A percentile compares a stretch with the other conserved stretches of the same genome.
Conservation (phyloP, 2,113 vertebrate genomes). For the Eclectus roratus region DNA sequence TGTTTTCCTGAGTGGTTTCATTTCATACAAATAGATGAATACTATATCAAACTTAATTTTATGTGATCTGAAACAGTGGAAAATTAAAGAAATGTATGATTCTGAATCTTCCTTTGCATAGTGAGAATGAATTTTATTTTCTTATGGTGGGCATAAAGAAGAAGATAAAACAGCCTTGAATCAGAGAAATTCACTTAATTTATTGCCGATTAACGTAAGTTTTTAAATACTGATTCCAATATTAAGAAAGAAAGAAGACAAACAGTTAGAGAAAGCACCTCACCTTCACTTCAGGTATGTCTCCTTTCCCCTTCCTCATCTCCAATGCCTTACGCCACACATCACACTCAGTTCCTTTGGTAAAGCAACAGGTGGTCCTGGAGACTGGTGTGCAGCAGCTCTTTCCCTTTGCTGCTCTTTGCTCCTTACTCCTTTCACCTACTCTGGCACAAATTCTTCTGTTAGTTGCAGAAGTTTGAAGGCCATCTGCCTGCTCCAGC, state of each 20-base stretch:
- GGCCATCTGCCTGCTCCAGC: background rate
- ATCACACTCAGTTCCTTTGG: fast-evolving
- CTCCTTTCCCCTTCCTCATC: background rate
- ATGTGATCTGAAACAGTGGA: background rate
- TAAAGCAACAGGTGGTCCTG: background rate
- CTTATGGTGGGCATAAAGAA: fast-evolving
- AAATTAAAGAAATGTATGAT: background rate
- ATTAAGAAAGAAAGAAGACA: background rate
- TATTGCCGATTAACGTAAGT: background rate
- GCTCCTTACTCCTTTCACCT: background rate
- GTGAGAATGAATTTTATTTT: background rate
- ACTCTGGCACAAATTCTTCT: background rate
- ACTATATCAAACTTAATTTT: background rate
- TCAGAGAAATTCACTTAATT: background rate
- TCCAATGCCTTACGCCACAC: fast-evolving
- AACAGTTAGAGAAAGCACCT: background rate
- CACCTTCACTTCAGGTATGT: background rate
- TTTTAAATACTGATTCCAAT: background rate
- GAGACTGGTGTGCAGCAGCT: background rate
- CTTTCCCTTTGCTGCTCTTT: background rate
- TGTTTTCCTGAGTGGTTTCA: background rate
- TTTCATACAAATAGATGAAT: background rate
- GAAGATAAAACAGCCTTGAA: background rate
- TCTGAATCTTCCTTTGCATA: background rate
- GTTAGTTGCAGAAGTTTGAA: background rate